Evolutionary conservation across 2,888 invertebrate species (phyloP), one percentile per base, ranked within the genome.

Genomic region (Melieria omissa): DNA sequence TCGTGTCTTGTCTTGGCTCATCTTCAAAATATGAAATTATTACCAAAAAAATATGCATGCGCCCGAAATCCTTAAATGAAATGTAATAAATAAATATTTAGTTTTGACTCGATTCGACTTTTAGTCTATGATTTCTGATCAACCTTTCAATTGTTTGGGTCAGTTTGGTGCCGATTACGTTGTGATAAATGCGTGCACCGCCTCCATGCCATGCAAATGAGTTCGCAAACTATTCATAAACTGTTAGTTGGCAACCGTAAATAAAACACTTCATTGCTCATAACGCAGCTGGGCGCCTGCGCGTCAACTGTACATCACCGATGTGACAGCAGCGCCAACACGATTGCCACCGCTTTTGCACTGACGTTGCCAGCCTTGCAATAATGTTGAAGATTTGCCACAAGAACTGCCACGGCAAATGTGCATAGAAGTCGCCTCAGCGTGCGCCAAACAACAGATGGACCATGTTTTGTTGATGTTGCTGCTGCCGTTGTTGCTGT

Each of bases 211-310:
- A 49, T 49, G 49, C 49, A 62, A 61, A 52, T 10, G 55, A 29
- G 29, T 29, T 29, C 29, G 29, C 29, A 29, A 29, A 29, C 29
- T 29, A 29, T 29, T 29, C 29, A 29, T 29, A 29, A 29, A 29
- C 29, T 29, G 3, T 29, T 29, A 29, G 29, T 2, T 29, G 52
- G 42, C 16, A n/a, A 72, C 29, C 67, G 64, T 70, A 68, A 70
- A 74, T 65, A 57, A 55, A 45, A 47, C 47, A 72, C 42, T 72
- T 73, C 62, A 73, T 69, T 72, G 67, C 66, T 70, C 65, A 71
- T 71, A 67, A 68, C 66, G 45, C 75, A 75, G 75, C 75, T 61
- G 73, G 74, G 65, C 45, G 55, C 44, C 49, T 14, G 14, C 45
- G 49, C 55, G 58, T 57, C 42, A 42, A 44, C 41, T 52, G 67